These are phyloP conservation scores for Cheilosia grossa DNA, from an alignment of 2,888 invertebrate genomes.

Conservation along the genomic window DNA sequence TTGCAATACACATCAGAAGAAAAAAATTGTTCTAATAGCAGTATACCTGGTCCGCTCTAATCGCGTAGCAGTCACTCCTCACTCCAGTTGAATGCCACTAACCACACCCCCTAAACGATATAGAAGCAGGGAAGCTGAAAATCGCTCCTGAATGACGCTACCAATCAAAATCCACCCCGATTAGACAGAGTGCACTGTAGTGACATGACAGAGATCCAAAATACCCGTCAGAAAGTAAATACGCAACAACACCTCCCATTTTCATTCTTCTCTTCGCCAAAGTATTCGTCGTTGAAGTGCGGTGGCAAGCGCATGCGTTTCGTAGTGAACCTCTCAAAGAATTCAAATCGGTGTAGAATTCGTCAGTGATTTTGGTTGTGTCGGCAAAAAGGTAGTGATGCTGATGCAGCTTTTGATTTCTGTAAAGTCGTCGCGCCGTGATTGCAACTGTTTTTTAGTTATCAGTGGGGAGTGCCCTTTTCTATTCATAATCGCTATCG, in stretches of 20 bases:
- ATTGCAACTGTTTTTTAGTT: conserved; percentile 47
- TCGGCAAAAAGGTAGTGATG: conserved; percentile 47
- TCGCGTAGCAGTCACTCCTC: conserved; percentile 3
- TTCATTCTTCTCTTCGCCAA: conserved; percentile 41
- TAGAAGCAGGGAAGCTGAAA: conserved; percentile 19
- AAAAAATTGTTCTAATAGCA: conserved; percentile 7
- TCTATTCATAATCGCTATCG: conserved; percentile 32
- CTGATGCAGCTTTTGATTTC: conserved; percentile 42
- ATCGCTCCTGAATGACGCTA: conserved; percentile 15
- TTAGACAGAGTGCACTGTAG: conserved; percentile 12
- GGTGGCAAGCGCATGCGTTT: conserved; percentile 68
- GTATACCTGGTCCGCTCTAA: background rate
- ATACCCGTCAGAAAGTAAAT: conserved; percentile 23
- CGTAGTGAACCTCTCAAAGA: conserved; percentile 30
- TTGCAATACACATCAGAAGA: conserved; percentile 55
- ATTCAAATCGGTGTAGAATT: conserved; percentile 27
- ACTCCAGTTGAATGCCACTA: background rate
- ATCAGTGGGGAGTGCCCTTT: conserved; percentile 25
- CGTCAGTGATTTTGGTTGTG: conserved; percentile 52
- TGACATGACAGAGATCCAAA: conserved; percentile 34
- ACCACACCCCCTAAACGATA: conserved; percentile 43
- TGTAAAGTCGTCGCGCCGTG: conserved; percentile 56
- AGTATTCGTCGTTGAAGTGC: conserved; percentile 60
- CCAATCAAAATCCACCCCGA: conserved; percentile 51
- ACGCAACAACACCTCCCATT: conserved; percentile 64